Conservation (phyloP, 1,140 invertebrate species). For the Solenopsis fugax region DNA sequence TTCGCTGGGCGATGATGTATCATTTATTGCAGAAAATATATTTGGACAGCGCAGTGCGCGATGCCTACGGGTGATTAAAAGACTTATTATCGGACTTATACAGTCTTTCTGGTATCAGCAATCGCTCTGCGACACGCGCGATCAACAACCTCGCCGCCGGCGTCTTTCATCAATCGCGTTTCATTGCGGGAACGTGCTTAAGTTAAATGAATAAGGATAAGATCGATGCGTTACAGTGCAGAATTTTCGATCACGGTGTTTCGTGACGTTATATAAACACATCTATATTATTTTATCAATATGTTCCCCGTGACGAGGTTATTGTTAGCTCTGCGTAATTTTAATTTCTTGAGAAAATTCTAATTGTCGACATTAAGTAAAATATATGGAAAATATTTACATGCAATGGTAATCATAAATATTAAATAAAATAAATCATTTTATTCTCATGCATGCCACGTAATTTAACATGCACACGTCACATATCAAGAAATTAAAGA, state of each 20-base stretch:
- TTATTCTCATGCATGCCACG: too few relatives aligned
- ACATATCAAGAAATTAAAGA: slow-evolving; percentile 6
- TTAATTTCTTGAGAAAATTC: slow-evolving; percentile 20
- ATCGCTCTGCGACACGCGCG: slow-evolving; percentile 42
- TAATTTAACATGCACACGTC: neutral
- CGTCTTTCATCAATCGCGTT: slow-evolving; percentile 58
- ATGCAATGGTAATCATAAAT: neutral
- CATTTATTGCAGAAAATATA: slow-evolving; percentile 24
- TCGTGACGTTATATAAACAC: slow-evolving; percentile 43
- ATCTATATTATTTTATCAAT: slow-evolving; percentile 60
- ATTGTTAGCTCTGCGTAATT: slow-evolving; percentile 23
- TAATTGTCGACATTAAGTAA: slow-evolving; percentile 13
- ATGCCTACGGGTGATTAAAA: slow-evolving; percentile 48
- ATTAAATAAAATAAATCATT: neutral
- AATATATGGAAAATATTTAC: neutral
- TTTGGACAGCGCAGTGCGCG: slow-evolving; percentile 10
- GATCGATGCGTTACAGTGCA: slow-evolving; percentile 57
- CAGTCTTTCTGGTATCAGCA: slow-evolving; percentile 50
- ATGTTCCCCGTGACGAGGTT: slow-evolving; percentile 24
- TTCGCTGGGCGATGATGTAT: slow-evolving; percentile 30
- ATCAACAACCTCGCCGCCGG: slow-evolving; percentile 44
- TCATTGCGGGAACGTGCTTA: slow-evolving; percentile 36
- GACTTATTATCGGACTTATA: slow-evolving; percentile 52
- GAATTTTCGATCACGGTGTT: slow-evolving; percentile 51
- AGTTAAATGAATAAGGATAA: slow-evolving; percentile 59